phyloP scores from a whole-genome alignment of 1,140 invertebrate genomes.

The Nautilus pompilius region DNA sequence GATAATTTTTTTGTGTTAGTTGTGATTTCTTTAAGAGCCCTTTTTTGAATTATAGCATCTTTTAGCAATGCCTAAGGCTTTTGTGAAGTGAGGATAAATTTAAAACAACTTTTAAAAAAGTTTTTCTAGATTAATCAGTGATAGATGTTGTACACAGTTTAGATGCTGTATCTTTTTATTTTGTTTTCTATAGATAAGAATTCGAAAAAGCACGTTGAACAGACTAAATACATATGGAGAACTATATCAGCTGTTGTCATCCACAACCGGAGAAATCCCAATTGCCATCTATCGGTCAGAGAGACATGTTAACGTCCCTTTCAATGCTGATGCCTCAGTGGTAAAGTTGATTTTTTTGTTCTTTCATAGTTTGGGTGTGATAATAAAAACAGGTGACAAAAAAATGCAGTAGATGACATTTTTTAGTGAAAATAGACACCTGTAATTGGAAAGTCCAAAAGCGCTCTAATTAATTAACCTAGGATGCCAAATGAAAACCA shows the following conservation, averaged over 20 bases:
- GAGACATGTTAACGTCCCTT: slow-evolving; percentile 7
- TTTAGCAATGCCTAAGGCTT: too few relatives aligned
- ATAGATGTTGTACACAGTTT: too few relatives aligned
- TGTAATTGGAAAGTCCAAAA: neutral
- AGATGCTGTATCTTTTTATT: too few relatives aligned
- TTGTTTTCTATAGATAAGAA: slow-evolving; percentile 44
- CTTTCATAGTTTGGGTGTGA: neutral
- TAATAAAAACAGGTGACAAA: neutral
- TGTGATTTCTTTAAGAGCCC: too few relatives aligned
- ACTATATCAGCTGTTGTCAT: slow-evolving; percentile 37
- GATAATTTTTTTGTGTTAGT: too few relatives aligned
- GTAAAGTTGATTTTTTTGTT: neutral
- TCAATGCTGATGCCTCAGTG: neutral
- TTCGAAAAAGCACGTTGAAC: slow-evolving; percentile 28
- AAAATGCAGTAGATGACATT: neutral
- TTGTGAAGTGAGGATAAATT: too few relatives aligned
- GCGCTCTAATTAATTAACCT: neutral
- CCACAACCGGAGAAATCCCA: slow-evolving; percentile 43
- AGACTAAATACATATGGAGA: slow-evolving; percentile 41
- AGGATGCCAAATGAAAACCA: too few relatives aligned
- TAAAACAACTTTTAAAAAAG: too few relatives aligned
- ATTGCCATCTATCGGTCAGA: slow-evolving; percentile 49
- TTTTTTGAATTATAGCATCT: too few relatives aligned
- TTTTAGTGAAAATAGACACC: neutral
- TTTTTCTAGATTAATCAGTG: too few relatives aligned